Conservation (phyloP, 2,888 invertebrate genomes). For the Nymphalis c-album region DNA sequence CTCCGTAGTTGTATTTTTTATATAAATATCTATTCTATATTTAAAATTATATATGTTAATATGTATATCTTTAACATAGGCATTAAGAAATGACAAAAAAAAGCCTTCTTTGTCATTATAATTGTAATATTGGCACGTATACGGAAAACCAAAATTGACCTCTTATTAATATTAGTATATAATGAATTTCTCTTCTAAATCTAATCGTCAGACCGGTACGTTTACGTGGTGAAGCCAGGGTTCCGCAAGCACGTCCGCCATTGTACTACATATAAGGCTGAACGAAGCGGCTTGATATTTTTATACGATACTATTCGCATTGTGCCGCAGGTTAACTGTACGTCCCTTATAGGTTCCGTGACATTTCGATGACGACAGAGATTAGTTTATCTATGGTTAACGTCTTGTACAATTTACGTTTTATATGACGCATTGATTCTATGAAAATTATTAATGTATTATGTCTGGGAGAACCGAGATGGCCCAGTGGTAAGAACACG, state of each 20-base stretch:
- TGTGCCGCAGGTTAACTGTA: constrained; percentile 61
- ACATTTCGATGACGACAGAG: constrained; percentile 29
- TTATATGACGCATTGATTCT: constrained; percentile 5
- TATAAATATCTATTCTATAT: too few relatives aligned
- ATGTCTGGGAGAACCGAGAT: too few relatives aligned
- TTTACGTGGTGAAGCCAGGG: constrained; percentile 53
- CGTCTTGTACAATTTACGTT: constrained; percentile 26
- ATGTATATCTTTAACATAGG: too few relatives aligned
- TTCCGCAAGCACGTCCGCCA: constrained; percentile 74
- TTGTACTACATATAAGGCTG: constrained; percentile 77
- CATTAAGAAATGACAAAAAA: too few relatives aligned
- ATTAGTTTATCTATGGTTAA: constrained; percentile 32
- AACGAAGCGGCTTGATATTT: constrained; percentile 64
- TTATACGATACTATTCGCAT: constrained; percentile 72
- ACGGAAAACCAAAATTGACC: too few relatives aligned
- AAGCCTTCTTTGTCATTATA: too few relatives aligned
- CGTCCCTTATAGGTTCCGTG: constrained; percentile 22
- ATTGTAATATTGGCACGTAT: too few relatives aligned
- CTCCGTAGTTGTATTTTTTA: too few relatives aligned
- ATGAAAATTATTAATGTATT: background rate
- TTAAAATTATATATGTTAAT: too few relatives aligned
- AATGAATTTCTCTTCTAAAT: too few relatives aligned
- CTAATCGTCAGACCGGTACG: background rate
- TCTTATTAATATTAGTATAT: too few relatives aligned
- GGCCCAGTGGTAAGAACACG: too few relatives aligned